Evolutionary conservation across 2,888 invertebrate genomes (phyloP), one percentile per base, ranked within the genome.

Genomic region (Drosophila leonis): DNA sequence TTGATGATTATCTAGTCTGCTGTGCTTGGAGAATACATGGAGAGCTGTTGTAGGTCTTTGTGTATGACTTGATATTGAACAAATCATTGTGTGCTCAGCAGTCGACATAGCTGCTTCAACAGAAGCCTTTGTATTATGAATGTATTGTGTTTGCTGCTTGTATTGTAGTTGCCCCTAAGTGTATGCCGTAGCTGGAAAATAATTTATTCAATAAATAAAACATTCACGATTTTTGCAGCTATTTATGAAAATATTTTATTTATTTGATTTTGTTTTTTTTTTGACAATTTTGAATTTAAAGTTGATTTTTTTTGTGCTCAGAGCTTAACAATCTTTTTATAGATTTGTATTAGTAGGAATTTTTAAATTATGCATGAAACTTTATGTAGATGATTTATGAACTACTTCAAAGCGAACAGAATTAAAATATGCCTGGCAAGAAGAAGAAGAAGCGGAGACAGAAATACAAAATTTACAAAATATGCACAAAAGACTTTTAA

Each of bases 191-290:
- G 46, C 24, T 15, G 15, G 20, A 9, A n/a, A 46, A 46, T 48
- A 48, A 48, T 48, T 8, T 48, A 48, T 48, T n/a, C 48, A 48
- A 29, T 48, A 29, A 48, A 48, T 48, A 48, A 48, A 29, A 48
- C 29, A 48, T 29, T 4, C n/a, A 48, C n/a, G n/a, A n/a, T 48
- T n/a, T 27, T 48, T 10, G 1, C 29, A 29, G 48, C 48, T n/a
- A 27, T 48, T 29, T 48, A 48, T 48, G n/a, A 4, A n/a, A 48
- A 48, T 29, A 29, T 29, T 48, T 29, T 10, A 29, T 48, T 48
- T 48, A 48, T 48, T 48, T 31, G 1, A 2, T 10, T 18, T 9
- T n/a, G 2, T 39, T 41, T 41, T 41, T 41, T 41, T 41, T n/a
- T n/a, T n/a, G 12, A 6, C n/a, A 29, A 33, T 20, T 35, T 35